A percentile compares a stretch with the other conserved stretches of the same genome.
Conservation (phyloP, 2,888 invertebrate genomes). For the Drosophila yooni region DNA sequence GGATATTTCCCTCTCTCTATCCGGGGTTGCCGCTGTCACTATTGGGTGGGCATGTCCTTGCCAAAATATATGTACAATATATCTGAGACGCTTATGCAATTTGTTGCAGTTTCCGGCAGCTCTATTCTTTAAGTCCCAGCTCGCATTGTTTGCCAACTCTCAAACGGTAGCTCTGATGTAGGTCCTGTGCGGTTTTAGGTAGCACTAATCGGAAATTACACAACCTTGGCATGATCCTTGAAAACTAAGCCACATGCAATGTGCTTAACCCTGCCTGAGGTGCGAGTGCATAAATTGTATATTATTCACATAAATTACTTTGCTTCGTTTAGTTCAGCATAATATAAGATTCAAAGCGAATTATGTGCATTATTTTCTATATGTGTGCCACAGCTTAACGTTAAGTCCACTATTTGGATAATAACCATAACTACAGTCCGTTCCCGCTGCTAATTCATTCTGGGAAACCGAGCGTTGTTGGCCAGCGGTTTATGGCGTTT, state of each 20-base stretch:
- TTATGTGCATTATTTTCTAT: not conserved
- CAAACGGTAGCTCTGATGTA: constrained; percentile 47
- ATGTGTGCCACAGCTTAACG: not conserved
- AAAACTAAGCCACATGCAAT: not conserved
- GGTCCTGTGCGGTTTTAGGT: constrained; percentile 34
- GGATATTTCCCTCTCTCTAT: constrained; percentile 21
- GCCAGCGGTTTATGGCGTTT: constrained; percentile 53
- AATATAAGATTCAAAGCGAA: not conserved
- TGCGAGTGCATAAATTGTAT: constrained; percentile 22
- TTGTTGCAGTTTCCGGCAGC: constrained; percentile 70
- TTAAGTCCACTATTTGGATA: not conserved
- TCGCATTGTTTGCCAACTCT: constrained; percentile 57
- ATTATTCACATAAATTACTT: not conserved
- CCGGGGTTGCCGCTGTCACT: constrained; percentile 45
- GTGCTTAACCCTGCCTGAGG: constrained; percentile 18
- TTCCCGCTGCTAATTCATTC: constrained; percentile 56
- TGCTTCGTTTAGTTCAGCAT: not conserved
- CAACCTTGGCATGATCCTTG: constrained; percentile 43
- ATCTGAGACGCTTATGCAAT: constrained; percentile 71
- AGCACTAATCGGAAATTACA: constrained; percentile 45
- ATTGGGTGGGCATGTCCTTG: constrained; percentile 72
- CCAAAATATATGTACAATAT: constrained; percentile 41
- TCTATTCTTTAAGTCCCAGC: constrained; percentile 26
- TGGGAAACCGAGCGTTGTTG: constrained; percentile 46
- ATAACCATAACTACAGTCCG: constrained; percentile 10